Conservation (phyloP, 2,888 invertebrate species). For the Netelia melanura region DNA sequence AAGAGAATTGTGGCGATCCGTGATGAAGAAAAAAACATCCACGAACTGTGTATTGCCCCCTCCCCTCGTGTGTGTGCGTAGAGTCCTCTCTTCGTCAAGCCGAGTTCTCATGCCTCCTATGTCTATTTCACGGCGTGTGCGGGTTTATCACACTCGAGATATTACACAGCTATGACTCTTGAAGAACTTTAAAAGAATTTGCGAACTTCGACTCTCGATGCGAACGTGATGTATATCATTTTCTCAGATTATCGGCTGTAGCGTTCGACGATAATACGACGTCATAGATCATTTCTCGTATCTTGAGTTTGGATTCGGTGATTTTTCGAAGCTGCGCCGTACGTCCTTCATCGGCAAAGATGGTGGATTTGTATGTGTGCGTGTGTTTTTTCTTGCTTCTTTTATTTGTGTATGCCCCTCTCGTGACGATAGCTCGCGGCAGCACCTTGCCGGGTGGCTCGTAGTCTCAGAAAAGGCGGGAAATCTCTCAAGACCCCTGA, state of each 20-base stretch:
- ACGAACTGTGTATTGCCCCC: slow-evolving; percentile 44
- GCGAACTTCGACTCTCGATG: background rate
- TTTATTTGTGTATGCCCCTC: slow-evolving; percentile 68
- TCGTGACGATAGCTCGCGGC: slow-evolving; percentile 71
- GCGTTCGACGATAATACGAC: background rate
- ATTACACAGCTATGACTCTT: background rate
- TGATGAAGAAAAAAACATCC: slow-evolving; percentile 49
- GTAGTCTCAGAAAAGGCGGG: slow-evolving; percentile 79
- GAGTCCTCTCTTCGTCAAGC: slow-evolving; percentile 79
- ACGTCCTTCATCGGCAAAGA: slow-evolving; percentile 83
- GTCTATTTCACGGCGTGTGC: slow-evolving; percentile 74
- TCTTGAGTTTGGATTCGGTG: slow-evolving; percentile 62
- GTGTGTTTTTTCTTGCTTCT: slow-evolving; percentile 70
- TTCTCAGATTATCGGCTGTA: background rate
- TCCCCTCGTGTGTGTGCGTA: slow-evolving; percentile 58
- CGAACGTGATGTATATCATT: background rate
- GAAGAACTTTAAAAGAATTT: background rate
- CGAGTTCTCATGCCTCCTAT: slow-evolving; percentile 82
- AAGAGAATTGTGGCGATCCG: slow-evolving; percentile 69
- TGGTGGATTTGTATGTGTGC: slow-evolving; percentile 77
- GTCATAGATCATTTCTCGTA: background rate
- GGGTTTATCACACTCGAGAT: slow-evolving; percentile 55
- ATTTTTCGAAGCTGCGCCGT: slow-evolving; percentile 80
- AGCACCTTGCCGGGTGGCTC: slow-evolving; percentile 70
- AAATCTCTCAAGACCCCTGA: slow-evolving; percentile 70